Base-by-base conservation (phyloP, 1,140 invertebrate genomes). In the Belonocnema kinseyi region DNA sequence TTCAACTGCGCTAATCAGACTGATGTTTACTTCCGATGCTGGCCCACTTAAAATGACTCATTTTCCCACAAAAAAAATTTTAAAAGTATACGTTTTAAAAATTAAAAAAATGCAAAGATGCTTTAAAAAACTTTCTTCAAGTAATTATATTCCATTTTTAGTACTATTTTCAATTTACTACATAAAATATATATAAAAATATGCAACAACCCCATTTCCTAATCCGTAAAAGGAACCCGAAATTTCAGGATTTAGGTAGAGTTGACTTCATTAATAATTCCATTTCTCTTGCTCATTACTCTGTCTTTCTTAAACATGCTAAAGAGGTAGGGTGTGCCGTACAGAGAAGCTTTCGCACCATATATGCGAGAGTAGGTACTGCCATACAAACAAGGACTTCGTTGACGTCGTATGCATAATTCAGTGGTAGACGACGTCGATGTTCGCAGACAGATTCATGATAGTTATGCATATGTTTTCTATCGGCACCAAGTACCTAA, bases 391-490 rank as follows among this genome's bases (percentile, higher is more conserved):
- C 77, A 85, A 72, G 54, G 75, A 51, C 76, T 76, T 75, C 50
- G 74, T 76, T 73, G 73, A 85, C 79, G 73, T 71, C 73, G 66
- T 80, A 85, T 86, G 79, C 84, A 85, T 86, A 84, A 86, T 86
- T 86, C 85, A 85, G 78, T 73, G 74, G 82, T 78, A 75, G 73
- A 75, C 80, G 75, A 79, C 76, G 77, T 77, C 77, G 82, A 84
- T 84, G 79, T 73, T 58, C 70, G 50, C 72, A 75, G 72, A 77
- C 73, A 73, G 74, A 56, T 74, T 74, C 79, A 17, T 54, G 71
- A 84, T 80, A 83, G 83, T 83, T 83, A 78, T 85, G 77, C 79
- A 85, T 85, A 85, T 80, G 77, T 73, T 85, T 81, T 58, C 61
- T 33, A 46, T 66, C 61, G 33, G 40, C 33, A 66, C 26, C 8